phyloP scores from a whole-genome alignment of 53 echinoderm and acorn worm genomes.

The Stichopus horrens region DNA sequence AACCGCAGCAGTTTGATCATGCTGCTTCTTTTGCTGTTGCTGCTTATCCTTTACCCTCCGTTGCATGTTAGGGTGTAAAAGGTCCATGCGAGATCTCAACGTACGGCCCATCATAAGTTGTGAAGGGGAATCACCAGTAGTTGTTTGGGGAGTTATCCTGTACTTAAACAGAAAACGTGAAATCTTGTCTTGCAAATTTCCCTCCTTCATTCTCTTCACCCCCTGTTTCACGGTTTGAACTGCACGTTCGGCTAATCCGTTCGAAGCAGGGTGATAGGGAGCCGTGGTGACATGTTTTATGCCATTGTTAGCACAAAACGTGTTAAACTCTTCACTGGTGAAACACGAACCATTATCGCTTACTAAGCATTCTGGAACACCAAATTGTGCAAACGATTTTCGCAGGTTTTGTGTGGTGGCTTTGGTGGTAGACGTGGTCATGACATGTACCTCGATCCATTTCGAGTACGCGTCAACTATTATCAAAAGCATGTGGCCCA shows the following conservation, averaged over 20 bases:
- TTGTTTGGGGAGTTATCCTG: conserved; percentile 26
- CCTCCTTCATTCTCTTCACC: conserved; percentile 20
- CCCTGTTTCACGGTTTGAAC: conserved; percentile 39
- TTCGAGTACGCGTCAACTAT: conserved; percentile 41
- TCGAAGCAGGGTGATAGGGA: conserved; percentile 38
- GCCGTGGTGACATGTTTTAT: conserved; percentile 5
- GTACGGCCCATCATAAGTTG: conserved; percentile 10
- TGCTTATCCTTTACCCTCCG: not conserved
- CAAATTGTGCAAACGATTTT: conserved; percentile 30
- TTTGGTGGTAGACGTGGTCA: conserved; percentile 1
- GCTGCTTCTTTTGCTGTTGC: conserved; percentile 20
- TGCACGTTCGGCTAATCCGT: conserved; percentile 31
- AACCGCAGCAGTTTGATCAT: conserved; percentile 13
- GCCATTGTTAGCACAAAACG: conserved; percentile 40
- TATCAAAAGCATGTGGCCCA: conserved; percentile 11
- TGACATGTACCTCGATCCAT: conserved; percentile 33
- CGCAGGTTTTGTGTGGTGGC: conserved; percentile 13
- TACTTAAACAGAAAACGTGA: conserved; percentile 26
- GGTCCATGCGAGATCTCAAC: not conserved
- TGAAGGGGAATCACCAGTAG: conserved; percentile 21
- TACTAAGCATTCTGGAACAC: conserved; percentile 26
- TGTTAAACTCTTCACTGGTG: conserved; percentile 26
- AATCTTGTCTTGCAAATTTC: conserved; percentile 24
- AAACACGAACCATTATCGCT: conserved; percentile 38
- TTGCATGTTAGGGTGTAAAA: not conserved